phyloP scores from a whole-genome alignment of 53 echinoderm and acorn worm genomes.

The Paracentrotus lividus region DNA sequence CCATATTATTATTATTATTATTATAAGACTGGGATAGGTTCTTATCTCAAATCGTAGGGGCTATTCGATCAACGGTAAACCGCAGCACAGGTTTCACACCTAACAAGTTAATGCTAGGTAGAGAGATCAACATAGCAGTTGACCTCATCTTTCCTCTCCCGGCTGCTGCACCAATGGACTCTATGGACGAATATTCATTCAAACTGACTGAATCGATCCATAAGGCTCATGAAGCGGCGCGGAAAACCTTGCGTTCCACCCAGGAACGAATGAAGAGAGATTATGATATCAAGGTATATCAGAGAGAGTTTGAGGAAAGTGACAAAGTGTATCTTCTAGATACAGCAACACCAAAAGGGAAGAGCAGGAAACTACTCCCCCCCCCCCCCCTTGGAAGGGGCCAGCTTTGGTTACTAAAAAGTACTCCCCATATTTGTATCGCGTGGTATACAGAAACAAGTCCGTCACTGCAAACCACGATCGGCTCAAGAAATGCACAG shows the following conservation, averaged over 20 bases:
- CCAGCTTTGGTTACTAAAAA: conserved; percentile 63
- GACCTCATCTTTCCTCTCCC: conserved; percentile 70
- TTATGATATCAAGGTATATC: conserved; percentile 62
- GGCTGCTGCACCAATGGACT: background rate
- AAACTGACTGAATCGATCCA: conserved; percentile 40
- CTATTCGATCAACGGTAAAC: conserved; percentile 70
- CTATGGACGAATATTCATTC: conserved; percentile 22
- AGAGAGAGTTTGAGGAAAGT: conserved; percentile 44
- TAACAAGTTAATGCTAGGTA: conserved; percentile 75
- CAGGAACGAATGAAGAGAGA: conserved; percentile 76
- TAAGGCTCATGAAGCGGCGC: conserved; percentile 48
- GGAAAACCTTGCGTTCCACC: conserved; percentile 37
- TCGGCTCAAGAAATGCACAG: no score
- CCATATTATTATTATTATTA: no score
- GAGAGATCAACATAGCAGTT: conserved; percentile 66
- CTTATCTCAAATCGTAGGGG: conserved; percentile 65
- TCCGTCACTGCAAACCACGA: no score
- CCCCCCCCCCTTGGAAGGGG: conserved; percentile 76
- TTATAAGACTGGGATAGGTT: conserved; percentile 76
- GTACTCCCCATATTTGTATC: conserved; percentile 61
- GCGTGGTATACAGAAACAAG: conserved; percentile 67
- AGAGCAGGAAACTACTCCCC: no score
- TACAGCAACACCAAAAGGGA: conserved; percentile 64
- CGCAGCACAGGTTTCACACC: conserved; percentile 73
- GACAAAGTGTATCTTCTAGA: conserved; percentile 68